A percentile compares a stretch with the other conserved stretches of the same genome.
Conservation (phyloP, 2,888 invertebrate species). For the Diplolepis rosae region DNA sequence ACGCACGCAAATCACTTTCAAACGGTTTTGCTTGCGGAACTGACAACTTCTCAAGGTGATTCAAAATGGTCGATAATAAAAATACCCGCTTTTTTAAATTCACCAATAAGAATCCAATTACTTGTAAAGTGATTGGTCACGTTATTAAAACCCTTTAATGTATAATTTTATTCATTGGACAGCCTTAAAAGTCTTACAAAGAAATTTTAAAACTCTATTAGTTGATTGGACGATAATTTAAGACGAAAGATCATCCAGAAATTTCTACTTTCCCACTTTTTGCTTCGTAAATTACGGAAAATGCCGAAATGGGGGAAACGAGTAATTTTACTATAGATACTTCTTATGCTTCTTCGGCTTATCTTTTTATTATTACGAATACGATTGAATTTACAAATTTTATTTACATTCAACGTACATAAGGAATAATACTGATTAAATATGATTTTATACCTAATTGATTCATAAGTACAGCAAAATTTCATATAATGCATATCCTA, state of each 20-base stretch:
- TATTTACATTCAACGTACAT: too few relatives aligned
- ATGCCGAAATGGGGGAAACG: too few relatives aligned
- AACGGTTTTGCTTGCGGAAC: conserved; percentile 20
- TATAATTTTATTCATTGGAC: neutral
- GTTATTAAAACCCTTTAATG: neutral
- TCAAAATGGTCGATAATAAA: neutral
- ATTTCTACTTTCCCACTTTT: too few relatives aligned
- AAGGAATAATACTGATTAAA: too few relatives aligned
- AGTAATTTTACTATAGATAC: too few relatives aligned
- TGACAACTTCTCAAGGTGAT: conserved; percentile 9
- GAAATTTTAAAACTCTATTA: neutral
- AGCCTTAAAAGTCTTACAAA: neutral
- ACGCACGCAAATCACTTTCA: conserved; percentile 22
- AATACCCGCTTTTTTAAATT: neutral
- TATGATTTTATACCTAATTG: too few relatives aligned
- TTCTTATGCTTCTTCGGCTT: too few relatives aligned
- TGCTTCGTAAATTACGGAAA: neutral
- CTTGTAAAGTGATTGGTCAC: neutral
- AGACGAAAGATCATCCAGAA: neutral
- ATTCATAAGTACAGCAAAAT: too few relatives aligned
- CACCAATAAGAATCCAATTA: neutral
- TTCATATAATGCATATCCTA: too few relatives aligned
- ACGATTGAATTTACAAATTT: too few relatives aligned
- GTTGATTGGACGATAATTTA: neutral
- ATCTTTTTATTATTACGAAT: too few relatives aligned